These are phyloP conservation scores for Halocaridina rubra DNA, from an alignment of 2,888 invertebrate genomes.

Conservation along the genomic window DNA sequence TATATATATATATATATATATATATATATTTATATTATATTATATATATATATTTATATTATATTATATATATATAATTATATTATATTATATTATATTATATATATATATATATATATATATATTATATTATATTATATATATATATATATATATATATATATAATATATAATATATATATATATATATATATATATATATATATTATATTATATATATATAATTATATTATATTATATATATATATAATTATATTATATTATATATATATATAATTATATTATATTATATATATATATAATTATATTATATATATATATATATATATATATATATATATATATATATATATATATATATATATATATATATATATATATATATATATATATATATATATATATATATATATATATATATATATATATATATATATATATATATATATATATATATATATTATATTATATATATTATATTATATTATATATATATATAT, in stretches of 20 bases:
- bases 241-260: not conserved
- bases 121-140: not conserved
- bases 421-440: not conserved
- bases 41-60: not conserved
- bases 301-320: not conserved
- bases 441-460: not conserved
- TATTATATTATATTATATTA: not conserved
- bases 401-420: too few relatives aligned
- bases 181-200: not conserved
- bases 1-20: not conserved
- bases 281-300: not conserved
- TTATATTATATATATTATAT: not conserved
- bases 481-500: not conserved
- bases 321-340: not conserved
- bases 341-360: not conserved
- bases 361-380: too few relatives aligned
- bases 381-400: too few relatives aligned
- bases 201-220: not conserved
- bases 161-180: not conserved
- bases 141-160: slow-evolving; percentile 12
- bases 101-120: not conserved
- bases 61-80: not conserved
- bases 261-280: not conserved
- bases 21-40: not conserved
- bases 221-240: not conserved